phyloP scores from a whole-genome alignment of 2,888 invertebrate genomes.

The Ernsta delagoae region DNA sequence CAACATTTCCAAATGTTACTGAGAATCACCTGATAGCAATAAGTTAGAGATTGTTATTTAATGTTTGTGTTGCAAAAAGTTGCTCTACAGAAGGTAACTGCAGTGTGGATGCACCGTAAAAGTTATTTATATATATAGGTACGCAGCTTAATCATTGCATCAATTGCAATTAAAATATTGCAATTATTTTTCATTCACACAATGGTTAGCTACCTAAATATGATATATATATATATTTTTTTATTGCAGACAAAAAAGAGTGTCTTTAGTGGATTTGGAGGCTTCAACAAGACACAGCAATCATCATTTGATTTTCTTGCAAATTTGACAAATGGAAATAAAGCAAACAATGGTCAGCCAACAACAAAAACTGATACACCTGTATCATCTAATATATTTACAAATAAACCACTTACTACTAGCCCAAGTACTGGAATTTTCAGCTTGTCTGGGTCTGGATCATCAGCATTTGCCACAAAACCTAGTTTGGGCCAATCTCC shows the following conservation, averaged over 20 bases:
- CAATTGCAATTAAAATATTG: too few relatives aligned
- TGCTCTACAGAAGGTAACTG: too few relatives aligned
- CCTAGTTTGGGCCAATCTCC: slow-evolving; percentile 52
- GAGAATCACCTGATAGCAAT: too few relatives aligned
- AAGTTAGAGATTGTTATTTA: too few relatives aligned
- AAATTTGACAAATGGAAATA: slow-evolving; percentile 79
- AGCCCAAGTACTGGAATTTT: slow-evolving; percentile 57
- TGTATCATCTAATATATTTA: slow-evolving; percentile 56
- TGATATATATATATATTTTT: not conserved
- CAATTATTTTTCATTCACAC: too few relatives aligned
- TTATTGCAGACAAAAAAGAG: slow-evolving; percentile 78
- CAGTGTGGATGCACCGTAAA: too few relatives aligned
- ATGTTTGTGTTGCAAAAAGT: too few relatives aligned
- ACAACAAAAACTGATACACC: slow-evolving; percentile 55
- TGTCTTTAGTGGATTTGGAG: slow-evolving; percentile 89
- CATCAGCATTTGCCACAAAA: slow-evolving; percentile 49
- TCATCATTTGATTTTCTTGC: slow-evolving; percentile 86
- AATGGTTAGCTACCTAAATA: too few relatives aligned
- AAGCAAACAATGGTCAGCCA: slow-evolving; percentile 60
- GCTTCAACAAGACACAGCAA: slow-evolving; percentile 84
- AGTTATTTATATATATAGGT: too few relatives aligned
- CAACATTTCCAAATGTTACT: too few relatives aligned
- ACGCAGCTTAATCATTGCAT: too few relatives aligned
- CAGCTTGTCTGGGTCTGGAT: slow-evolving; percentile 48
- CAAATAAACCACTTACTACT: slow-evolving; percentile 53